Evolutionary conservation across 2,888 invertebrate species (phyloP).

Genomic region (Bombylius discolor): DNA sequence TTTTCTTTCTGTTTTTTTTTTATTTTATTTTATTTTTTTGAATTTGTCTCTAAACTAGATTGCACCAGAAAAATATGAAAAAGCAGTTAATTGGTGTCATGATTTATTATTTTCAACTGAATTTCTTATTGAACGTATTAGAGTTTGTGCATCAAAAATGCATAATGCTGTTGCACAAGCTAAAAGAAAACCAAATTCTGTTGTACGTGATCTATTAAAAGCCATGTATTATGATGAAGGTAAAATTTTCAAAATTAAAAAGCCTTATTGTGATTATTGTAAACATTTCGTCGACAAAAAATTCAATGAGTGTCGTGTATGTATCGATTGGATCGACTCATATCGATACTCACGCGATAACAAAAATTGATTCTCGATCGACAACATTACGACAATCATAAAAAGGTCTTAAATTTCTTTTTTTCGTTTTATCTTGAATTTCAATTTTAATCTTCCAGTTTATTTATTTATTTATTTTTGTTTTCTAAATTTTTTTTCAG

Average conservation of each 20-base stretch:
- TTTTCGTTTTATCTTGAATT: no score
- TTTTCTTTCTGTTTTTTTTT: slow-evolving; percentile 10
- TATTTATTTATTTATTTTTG: neutral
- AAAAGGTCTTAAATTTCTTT: no score
- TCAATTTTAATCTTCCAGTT: no score
- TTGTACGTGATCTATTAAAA: slow-evolving; percentile 48
- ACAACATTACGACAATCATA: no score
- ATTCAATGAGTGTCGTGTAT: no score
- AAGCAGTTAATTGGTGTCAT: slow-evolving; percentile 61
- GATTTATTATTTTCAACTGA: slow-evolving; percentile 60
- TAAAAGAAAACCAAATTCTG: slow-evolving; percentile 57
- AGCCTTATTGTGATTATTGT: no score
- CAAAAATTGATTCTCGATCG: no score
- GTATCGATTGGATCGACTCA: no score
- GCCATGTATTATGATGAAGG: slow-evolving; percentile 46
- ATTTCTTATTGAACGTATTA: slow-evolving; percentile 58
- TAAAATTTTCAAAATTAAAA: slow-evolving; percentile 20
- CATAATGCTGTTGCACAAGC: slow-evolving; percentile 66
- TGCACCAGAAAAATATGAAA: slow-evolving; percentile 59
- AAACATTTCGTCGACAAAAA: no score
- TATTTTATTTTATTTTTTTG: slow-evolving; percentile 37
- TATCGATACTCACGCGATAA: no score
- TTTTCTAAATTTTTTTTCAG: slow-evolving; percentile 29
- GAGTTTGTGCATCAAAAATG: slow-evolving; percentile 67
- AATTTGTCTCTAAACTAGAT: slow-evolving; percentile 27